Evolutionary conservation across 2,797 vertebrate genomes (phyloP), one percentile per base, ranked within the genome.

Genomic region (Onychomys leucogaster): DNA sequence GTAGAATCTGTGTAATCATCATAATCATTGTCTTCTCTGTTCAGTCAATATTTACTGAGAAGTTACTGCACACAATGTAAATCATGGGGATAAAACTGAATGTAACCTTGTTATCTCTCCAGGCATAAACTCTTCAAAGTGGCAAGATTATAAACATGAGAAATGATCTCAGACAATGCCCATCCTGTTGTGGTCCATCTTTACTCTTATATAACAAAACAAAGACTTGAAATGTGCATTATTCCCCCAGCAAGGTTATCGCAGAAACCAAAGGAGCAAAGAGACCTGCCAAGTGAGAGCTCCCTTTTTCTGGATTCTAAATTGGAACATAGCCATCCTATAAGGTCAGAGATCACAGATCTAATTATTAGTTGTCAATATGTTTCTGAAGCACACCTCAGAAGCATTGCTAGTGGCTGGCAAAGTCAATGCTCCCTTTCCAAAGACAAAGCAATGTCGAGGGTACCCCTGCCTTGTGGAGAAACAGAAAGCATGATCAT

Each of bases 41-140:
- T 92, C 21, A 76, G 37, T 6, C 86, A 94, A 65, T 78, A 89
- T 34, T 93, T 83, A 78, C 46, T 37, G 49, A 94, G 34, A 94
- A 91, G 14, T 29, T 82, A 23, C 17, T 57, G 25, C 37, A 90
- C 23, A 83, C 6, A 23, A 43, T 37, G 37, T 75, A 90, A 86
- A 34, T 34, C 29, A 23, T 25, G 76, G 29, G 10, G 23, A 52
- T 83, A 89, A 52, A 77, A 34, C 37, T 16, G n/a, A 1, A 14
- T 82, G 27, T 23, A 78, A 9, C 23, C 4, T 9, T 43, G 11
- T 2, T 78, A 29, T 73, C 13, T 59, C 78, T 91, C 0, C 10
- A 78, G 29, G 37, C 13, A 93, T 82, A 81, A 94, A 78, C 27
- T 90, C 87, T 77, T 2, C 25, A 43, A 93, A 87, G 37, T 71